Evolutionary conservation across 2,113 vertebrate species (phyloP).

Genomic region (Pogonocichla stellata): DNA sequence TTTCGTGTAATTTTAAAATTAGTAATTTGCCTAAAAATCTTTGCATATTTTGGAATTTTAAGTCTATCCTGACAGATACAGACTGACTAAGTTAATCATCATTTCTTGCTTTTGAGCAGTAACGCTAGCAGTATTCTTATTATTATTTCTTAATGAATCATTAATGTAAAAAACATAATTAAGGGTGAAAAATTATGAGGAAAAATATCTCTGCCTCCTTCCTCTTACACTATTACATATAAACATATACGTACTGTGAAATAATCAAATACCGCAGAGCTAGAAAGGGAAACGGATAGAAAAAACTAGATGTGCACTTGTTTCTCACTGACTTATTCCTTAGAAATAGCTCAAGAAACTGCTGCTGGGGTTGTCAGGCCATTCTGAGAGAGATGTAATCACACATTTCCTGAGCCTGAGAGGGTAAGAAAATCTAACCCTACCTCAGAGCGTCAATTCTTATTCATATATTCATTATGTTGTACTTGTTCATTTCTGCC

Average conservation of each 20-base stretch:
- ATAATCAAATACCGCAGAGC: not conserved
- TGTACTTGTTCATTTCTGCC: conserved; percentile 34
- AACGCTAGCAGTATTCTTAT: not conserved
- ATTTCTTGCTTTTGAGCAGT: not conserved
- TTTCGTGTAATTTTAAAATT: not conserved
- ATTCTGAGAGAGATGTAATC: not conserved
- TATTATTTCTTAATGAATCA: not conserved
- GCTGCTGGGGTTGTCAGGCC: not conserved
- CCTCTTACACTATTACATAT: not conserved
- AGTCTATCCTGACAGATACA: not conserved
- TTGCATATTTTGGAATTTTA: not conserved
- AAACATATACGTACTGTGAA: not conserved
- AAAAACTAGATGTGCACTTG: not conserved
- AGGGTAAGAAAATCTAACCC: not conserved
- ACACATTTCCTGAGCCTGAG: not conserved
- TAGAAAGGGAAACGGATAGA: not conserved
- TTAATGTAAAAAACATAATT: not conserved
- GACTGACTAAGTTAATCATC: not conserved
- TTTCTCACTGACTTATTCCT: not conserved
- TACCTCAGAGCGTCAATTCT: not conserved
- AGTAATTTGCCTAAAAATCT: not conserved
- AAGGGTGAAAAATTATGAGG: not conserved
- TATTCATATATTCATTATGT: conserved; percentile 62
- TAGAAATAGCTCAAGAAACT: not conserved
- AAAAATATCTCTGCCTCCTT: not conserved